phyloP scores from a whole-genome alignment of 2,888 invertebrate species.

The Aleiodes leptofemur region DNA sequence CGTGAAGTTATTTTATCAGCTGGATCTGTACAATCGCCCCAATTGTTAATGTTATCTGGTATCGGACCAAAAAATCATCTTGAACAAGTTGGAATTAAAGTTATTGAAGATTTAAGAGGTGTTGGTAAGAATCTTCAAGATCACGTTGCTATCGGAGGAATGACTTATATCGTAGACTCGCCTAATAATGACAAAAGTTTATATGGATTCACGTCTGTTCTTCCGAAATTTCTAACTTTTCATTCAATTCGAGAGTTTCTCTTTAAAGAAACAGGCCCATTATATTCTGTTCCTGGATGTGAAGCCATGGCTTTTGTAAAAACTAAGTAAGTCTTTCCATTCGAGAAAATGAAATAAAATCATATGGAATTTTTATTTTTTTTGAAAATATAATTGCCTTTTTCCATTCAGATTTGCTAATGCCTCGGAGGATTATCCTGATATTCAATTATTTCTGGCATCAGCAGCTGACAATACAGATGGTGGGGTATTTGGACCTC shows the following conservation, averaged over 20 bases:
- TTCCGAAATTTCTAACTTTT: constrained; percentile 89
- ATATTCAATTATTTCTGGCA: constrained; percentile 92
- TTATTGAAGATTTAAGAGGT: constrained; percentile 84
- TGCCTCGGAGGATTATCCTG: constrained; percentile 87
- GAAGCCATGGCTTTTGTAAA: constrained; percentile 93
- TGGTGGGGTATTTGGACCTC: constrained; percentile 87
- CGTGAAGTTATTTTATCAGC: constrained; percentile 94
- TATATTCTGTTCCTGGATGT: constrained; percentile 92
- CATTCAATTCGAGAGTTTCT: constrained; percentile 68
- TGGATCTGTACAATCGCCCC: constrained; percentile 95
- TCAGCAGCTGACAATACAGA: constrained; percentile 92
- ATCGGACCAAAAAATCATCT: constrained; percentile 86
- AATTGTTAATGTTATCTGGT: constrained; percentile 94
- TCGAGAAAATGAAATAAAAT: no score
- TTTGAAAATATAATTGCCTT: background rate
- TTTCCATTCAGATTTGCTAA: constrained; percentile 74
- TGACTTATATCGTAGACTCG: constrained; percentile 88
- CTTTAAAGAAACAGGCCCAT: constrained; percentile 78
- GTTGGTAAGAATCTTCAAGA: constrained; percentile 94
- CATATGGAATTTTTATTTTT: no score
- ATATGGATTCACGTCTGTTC: constrained; percentile 86
- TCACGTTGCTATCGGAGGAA: constrained; percentile 90
- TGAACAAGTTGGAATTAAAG: constrained; percentile 83
- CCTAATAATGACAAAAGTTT: constrained; percentile 87
- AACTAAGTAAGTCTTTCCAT: constrained; percentile 83